Evolutionary conservation across 2,888 invertebrate genomes (phyloP).

Genomic region (Hirtodrosophila alboralis): DNA sequence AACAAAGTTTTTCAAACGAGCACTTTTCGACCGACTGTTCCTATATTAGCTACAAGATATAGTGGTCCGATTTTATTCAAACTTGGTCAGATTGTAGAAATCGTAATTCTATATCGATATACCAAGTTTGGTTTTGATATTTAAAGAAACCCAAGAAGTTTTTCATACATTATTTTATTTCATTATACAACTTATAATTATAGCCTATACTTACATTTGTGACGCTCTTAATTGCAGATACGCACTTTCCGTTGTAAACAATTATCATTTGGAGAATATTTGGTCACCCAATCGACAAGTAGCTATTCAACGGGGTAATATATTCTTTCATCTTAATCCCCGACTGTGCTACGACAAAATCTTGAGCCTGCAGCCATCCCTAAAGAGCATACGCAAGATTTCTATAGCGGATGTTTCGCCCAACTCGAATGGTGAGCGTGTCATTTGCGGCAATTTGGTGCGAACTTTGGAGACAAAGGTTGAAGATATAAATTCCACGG

Average conservation of each 20-base stretch:
- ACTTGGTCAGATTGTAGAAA: no score
- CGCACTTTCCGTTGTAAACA: slow-evolving; percentile 87
- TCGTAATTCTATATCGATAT: no score
- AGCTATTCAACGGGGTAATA: slow-evolving; percentile 85
- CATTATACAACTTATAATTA: no score
- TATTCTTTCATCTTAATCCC: slow-evolving; percentile 90
- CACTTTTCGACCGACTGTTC: no score
- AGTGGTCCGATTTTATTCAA: no score
- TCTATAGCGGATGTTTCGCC: slow-evolving; percentile 77
- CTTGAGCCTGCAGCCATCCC: slow-evolving; percentile 83
- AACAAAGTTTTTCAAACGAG: no score
- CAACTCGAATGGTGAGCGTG: slow-evolving; percentile 95
- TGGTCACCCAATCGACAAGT: slow-evolving; percentile 85
- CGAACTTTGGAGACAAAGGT: slow-evolving; percentile 80
- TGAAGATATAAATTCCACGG: slow-evolving; percentile 81
- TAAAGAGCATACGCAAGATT: slow-evolving; percentile 56
- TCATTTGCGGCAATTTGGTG: slow-evolving; percentile 87
- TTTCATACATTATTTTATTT: no score
- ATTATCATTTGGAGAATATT: slow-evolving; percentile 88
- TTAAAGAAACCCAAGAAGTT: no score
- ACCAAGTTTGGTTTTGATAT: no score
- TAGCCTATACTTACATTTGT: no score
- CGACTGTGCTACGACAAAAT: slow-evolving; percentile 88
- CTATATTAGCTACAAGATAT: no score
- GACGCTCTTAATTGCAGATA: slow-evolving; percentile 74